Percentiles rank a stretch among this genome's conserved stretches.
These are phyloP conservation scores for Graptemys geographica DNA, from an alignment of 2,797 vertebrate species.

Conservation along the genomic window DNA sequence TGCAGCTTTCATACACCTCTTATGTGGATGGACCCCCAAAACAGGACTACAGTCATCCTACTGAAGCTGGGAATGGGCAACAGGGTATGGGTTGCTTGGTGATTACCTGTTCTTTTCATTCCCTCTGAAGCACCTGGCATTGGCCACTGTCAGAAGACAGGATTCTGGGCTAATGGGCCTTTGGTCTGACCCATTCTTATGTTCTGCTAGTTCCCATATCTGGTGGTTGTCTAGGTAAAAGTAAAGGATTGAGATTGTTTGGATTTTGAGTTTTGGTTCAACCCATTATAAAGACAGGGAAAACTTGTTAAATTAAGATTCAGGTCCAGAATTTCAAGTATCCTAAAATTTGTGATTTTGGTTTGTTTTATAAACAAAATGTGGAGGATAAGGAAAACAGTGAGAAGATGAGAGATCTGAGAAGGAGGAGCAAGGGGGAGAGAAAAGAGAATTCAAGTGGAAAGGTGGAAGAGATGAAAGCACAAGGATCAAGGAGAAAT, in stretches of 20 bases:
- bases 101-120: too few species aligned
- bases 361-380: not conserved
- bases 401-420: not conserved
- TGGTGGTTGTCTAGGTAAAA: not conserved
- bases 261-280: not conserved
- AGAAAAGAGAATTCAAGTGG: not conserved
- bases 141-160: too few species aligned
- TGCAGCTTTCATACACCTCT: not conserved
- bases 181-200: too few species aligned
- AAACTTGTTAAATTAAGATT: not conserved
- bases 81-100: too few species aligned
- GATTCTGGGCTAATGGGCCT: too few species aligned
- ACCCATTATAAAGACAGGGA: not conserved
- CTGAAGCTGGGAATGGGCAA: not conserved
- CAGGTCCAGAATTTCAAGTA: not conserved
- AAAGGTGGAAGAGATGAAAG: not conserved
- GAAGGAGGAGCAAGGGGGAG: not conserved
- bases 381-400: not conserved
- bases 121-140: too few species aligned
- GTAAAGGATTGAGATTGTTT: not conserved
- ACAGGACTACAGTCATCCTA: not conserved
- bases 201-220: not conserved
- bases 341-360: not conserved
- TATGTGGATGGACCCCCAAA: not conserved
- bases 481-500: not conserved